Evolutionary conservation across 2,113 vertebrate species (phyloP), one percentile per base, ranked within the genome.

Genomic region (Cariama cristata): DNA sequence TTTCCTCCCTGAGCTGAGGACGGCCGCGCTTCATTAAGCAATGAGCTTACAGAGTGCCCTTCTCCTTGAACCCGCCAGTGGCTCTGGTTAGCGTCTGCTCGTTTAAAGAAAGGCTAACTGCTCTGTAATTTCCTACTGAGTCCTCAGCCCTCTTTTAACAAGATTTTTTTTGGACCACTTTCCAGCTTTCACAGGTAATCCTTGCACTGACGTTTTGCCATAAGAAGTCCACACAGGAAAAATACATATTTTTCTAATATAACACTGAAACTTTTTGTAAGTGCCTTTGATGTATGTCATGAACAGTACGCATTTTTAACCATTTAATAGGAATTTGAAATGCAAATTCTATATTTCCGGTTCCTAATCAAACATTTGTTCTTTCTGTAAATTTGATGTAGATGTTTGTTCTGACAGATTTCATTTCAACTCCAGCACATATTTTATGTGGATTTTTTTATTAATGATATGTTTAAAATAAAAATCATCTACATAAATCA

Each of bases 161-260:
- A 15, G 16, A 8, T 5, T 22, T 4, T 26, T 15, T 88, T 11
- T 2, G 4, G 32, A 30, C 4, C 3, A 1, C 14, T 52, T 42
- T 33, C 49, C 35, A 59, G 11, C 26, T 27, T 23, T 20, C 49
- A 14, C 33, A 4, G 7, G 58, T 33, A 30, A 30, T 33, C 44
- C 58, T 42, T 20, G 0, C n/a, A 3, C 14, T 3, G 21, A 28
- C 27, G 6, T 6, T 53, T 64, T 71, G 49, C n/a, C 6, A 0
- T 17, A 32, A 50, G 49, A 19, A 23, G 13, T 30, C 35, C 44
- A 4, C 15, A 21, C 12, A 12, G 49, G 22, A 30, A 40, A 40
- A 6, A 24, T 1, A 7, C 0, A 0, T 12, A 8, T 60, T 56
- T 88, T 62, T 53, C 63, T 19, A 12, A 28, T 3, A 14, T 0